Base-by-base conservation (phyloP, 2,888 invertebrate species). In the Nasonovia ribisnigri region DNA sequence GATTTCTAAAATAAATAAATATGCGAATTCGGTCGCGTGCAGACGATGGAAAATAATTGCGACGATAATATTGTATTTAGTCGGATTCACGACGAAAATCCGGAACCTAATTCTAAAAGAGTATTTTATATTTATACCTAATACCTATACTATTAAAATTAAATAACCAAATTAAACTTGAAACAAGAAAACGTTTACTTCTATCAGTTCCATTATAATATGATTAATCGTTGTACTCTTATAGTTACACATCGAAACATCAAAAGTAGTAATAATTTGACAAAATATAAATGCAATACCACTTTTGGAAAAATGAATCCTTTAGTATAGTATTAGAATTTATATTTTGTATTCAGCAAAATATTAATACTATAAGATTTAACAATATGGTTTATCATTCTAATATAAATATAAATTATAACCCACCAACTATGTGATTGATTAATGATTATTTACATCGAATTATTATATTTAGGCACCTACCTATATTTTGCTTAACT, bases 1-100 rank as follows among this genome's bases (percentile, higher is more conserved):
- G 36, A 77, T 77, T 77, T 77, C 77, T 77, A 77, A 77, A 77
- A 77, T 77, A 77, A 36, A 77, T 77, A 77, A 36, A 36, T 77
- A 77, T 20, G 6, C 20, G 77, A 77, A 77, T 36, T 77, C 8
- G 20, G 36, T 67, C 20, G 77, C 6, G 77, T 36, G 77, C 36
- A n/a, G 16, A 16, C 16, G 16, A 20, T 6, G 36, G 77, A 77
- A 57, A 77, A 36, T 20, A 6, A 77, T 77, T 26, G 36, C 77
- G 20, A 77, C 20, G 77, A 77, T 36, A 24, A 20, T 36, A 36
- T 77, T 3, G 20, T 67, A n/a, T 57, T 57, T 57, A 4, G 67
- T 4, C 13, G n/a, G n/a, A 67, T 16, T 67, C 20, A 1, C 67
- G n/a, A 13, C 3, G 67, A 13, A 13, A n/a, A 13, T 4, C 3